phyloP scores from a whole-genome alignment of 2,113 vertebrate genomes.

The Cebidichthys violaceus region DNA sequence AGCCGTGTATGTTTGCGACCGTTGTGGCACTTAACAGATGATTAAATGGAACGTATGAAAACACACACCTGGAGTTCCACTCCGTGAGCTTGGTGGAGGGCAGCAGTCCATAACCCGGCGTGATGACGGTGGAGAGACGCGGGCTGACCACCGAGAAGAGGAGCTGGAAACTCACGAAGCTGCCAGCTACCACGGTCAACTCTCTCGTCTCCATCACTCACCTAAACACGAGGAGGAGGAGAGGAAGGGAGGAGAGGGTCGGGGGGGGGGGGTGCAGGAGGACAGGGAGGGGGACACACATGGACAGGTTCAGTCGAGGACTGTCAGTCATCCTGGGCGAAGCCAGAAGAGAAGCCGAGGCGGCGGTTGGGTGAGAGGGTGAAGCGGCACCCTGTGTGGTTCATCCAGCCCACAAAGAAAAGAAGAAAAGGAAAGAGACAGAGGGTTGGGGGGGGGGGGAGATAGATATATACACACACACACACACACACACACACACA shows the following conservation, averaged over 20 bases:
- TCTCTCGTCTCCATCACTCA: slow-evolving; percentile 87
- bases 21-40: neutral
- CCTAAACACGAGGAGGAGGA: slow-evolving; percentile 64
- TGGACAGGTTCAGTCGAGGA: slow-evolving; percentile 57
- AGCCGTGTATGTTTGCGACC: neutral
- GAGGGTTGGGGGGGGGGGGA: neutral
- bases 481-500: no score
- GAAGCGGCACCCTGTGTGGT: slow-evolving; percentile 9
- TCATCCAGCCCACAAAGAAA: slow-evolving; percentile 28
- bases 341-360: slow-evolving; percentile 26
- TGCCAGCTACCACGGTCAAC: slow-evolving; percentile 84
- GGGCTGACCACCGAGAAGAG: slow-evolving; percentile 83
- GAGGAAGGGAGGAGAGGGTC: neutral
- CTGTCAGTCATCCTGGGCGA: slow-evolving; percentile 60
- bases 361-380: neutral
- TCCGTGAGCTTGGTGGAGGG: slow-evolving; percentile 81
- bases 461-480: no score
- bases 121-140: slow-evolving; percentile 74
- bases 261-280: neutral
- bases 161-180: slow-evolving; percentile 85
- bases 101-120: slow-evolving; percentile 74
- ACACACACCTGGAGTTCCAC: slow-evolving; percentile 87
- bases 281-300: slow-evolving; percentile 42
- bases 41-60: no score
- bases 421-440: slow-evolving; percentile 36